phyloP scores from a whole-genome alignment of 2,113 vertebrate species.

The Heterotilapia buettikoferi region DNA sequence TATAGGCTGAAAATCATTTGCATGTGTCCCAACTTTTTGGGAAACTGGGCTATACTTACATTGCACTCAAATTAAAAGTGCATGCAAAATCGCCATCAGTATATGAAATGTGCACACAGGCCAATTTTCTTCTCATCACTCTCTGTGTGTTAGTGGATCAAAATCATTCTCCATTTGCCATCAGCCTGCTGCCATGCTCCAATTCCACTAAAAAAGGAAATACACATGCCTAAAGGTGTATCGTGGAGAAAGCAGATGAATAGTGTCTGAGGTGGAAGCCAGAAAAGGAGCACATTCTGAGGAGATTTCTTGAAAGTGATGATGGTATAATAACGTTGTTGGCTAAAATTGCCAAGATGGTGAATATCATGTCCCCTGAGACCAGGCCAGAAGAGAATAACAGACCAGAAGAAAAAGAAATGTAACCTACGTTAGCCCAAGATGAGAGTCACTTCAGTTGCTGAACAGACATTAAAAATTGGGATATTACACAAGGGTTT shows the following conservation, averaged over 20 bases:
- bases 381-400: not conserved
- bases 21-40: not conserved
- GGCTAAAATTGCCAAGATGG: not conserved
- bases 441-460: not conserved
- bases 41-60: not conserved
- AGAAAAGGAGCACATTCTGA: not conserved
- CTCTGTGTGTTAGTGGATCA: not conserved
- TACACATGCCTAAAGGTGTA: not conserved
- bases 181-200: not conserved
- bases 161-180: not conserved
- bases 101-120: not conserved
- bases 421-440: not conserved
- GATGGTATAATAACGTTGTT: not conserved
- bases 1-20: not conserved
- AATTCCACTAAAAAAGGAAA: not conserved
- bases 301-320: not conserved
- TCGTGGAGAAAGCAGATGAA: not conserved
- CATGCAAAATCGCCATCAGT: rapidly evolving
- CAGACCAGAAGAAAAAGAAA: not conserved
- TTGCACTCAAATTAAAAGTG: not conserved
- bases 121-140: not conserved
- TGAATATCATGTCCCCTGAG: not conserved
- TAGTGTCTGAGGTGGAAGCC: not conserved
- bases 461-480: not conserved
- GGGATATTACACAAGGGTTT: not conserved